Conservation (phyloP, 1,140 invertebrate genomes). For the Gryon sp. region DNA sequence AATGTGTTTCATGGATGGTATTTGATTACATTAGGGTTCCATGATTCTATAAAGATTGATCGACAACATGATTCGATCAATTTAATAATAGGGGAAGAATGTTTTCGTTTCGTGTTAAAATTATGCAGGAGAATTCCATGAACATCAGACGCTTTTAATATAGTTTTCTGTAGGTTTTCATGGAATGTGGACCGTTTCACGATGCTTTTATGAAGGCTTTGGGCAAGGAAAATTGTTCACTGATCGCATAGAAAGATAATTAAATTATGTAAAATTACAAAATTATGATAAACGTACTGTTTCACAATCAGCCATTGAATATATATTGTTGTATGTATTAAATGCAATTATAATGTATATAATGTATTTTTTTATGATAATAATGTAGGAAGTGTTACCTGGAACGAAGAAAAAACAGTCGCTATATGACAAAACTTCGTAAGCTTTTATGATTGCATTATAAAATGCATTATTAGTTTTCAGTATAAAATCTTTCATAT, state of each 20-base stretch:
- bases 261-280: conserved; percentile 7
- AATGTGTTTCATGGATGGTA: conserved; percentile 9
- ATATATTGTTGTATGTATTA: not conserved
- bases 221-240: conserved; percentile 6
- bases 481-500: too few relatives aligned
- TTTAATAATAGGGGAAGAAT: not conserved
- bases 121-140: conserved; percentile 19
- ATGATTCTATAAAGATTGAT: conserved; percentile 8
- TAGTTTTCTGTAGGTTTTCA: not conserved
- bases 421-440: too few relatives aligned
- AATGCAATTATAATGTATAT: too few relatives aligned
- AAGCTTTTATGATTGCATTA: too few relatives aligned
- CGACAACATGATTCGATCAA: conserved; percentile 8
- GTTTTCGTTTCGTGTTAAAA: conserved; percentile 9
- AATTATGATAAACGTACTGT: conserved; percentile 6
- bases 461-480: too few relatives aligned
- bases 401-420: too few relatives aligned
- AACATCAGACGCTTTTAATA: conserved; percentile 3
- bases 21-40: conserved; percentile 10
- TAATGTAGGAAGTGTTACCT: too few relatives aligned
- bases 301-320: conserved; percentile 12
- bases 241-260: conserved; percentile 18
- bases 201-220: not conserved
- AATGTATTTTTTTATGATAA: too few relatives aligned
- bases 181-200: conserved; percentile 14